Evolutionary conservation across 2,888 invertebrate species (phyloP), one percentile per base, ranked within the genome.

Genomic region (Brachynemurus nebulosus): DNA sequence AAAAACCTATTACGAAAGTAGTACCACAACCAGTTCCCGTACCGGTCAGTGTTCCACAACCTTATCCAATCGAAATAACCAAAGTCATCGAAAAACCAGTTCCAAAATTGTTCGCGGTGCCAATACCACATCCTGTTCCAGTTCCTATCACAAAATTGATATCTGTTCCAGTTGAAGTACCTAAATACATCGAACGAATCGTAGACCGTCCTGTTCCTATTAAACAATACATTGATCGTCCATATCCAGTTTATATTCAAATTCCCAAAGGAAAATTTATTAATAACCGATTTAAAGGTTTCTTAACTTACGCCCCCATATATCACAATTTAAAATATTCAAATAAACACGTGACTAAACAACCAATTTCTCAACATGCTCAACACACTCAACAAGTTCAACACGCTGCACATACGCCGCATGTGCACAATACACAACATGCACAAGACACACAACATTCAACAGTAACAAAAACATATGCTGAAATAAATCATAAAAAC

Each of bases 1-100:
- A 73, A 40, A 70, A 69, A 2, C 67, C 65, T 52, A 64, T 70
- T 2, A 71, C 71, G 0, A 51, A 40, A 41, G 50, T 35, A 21
- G 50, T 64, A 2, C 66, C 65, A 0, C 61, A 75, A 45, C 67
- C 70, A 2, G 64, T 66, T 1, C 58, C 52, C 16, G 49, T 51
- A 42, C 45, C 48, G 14, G 46, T 52, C 6, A 47, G 48, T 42
- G 42, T 51, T 7, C 51, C 51, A 1, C 51, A 53, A 44, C 53
- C 52, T 7, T 54, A 54, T 42, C 54, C 54, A 34, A 47, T 55
- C 12, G 49, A 53, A 42, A 44, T 51, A 11, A 50, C 51, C 19
- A 52, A 52, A 41, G 48, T 50, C 6, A 42, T 51, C 4, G 50
- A 49, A 21, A 52, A 52, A 37, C 48, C 50, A 7, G 42, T 54